Evolutionary conservation across 2,797 vertebrate genomes (phyloP).

Genomic region (Etheostoma perlongum): DNA sequence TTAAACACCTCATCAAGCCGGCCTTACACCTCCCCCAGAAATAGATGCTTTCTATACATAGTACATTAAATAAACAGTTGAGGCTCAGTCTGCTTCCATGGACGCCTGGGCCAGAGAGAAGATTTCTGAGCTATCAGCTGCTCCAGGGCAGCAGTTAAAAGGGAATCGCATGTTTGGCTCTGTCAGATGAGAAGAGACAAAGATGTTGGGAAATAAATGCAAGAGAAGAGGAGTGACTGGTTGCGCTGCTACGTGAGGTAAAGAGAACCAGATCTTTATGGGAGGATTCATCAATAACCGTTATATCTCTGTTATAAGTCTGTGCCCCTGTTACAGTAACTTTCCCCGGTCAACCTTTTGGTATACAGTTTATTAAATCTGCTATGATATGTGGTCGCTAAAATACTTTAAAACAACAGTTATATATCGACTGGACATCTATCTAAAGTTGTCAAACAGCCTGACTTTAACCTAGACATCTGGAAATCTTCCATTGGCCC

Average conservation of each 20-base stretch:
- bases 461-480: background rate
- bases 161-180: constrained; percentile 82
- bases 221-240: constrained; percentile 49
- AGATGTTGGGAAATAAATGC: constrained; percentile 42
- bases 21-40: constrained; percentile 65
- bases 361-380: background rate
- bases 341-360: background rate
- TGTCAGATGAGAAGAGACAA: constrained; percentile 60
- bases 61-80: constrained; percentile 70
- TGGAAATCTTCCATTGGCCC: no score
- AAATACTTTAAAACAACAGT: no score
- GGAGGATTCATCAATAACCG: constrained; percentile 27
- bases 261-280: constrained; percentile 71
- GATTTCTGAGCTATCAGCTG: constrained; percentile 69
- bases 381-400: background rate
- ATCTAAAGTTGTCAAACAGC: background rate
- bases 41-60: constrained; percentile 72
- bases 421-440: background rate
- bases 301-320: background rate
- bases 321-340: background rate
- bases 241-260: constrained; percentile 41
- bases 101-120: constrained; percentile 33
- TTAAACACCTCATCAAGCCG: constrained; percentile 78
- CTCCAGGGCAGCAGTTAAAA: constrained; percentile 59
- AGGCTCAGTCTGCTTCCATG: constrained; percentile 36